Evolutionary conservation across 2,888 invertebrate species (phyloP).

Genomic region (Chesias legatella): DNA sequence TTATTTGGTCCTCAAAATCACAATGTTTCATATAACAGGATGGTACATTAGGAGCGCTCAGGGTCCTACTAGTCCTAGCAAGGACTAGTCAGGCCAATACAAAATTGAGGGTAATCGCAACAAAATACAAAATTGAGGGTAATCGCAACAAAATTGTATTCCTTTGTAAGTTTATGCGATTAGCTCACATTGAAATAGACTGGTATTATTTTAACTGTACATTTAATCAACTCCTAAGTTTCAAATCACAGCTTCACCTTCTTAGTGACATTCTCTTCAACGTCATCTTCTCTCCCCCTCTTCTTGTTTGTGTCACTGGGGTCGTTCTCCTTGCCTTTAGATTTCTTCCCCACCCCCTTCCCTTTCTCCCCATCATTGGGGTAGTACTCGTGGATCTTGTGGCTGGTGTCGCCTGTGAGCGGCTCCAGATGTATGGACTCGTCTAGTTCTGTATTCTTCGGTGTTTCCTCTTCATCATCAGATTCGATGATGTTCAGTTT

Average conservation of each 20-base stretch:
- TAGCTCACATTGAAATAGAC: no score
- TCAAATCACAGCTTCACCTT: constrained; percentile 41
- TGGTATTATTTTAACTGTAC: no score
- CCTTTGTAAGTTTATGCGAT: no score
- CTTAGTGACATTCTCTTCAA: constrained; percentile 40
- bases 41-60: no score
- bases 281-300: constrained; percentile 36
- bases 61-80: no score
- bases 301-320: constrained; percentile 38
- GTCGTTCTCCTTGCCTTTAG: constrained; percentile 41
- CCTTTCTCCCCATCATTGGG: constrained; percentile 41
- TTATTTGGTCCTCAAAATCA: no score
- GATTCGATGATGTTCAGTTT: constrained; percentile 54
- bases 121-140: no score
- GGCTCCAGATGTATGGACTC: constrained; percentile 54
- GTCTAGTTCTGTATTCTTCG: constrained; percentile 53
- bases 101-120: no score
- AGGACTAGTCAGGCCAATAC: no score
- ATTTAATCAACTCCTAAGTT: no score
- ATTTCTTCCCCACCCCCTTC: constrained; percentile 47
- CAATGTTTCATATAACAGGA: no score
- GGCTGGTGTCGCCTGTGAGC: constrained; percentile 56
- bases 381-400: constrained; percentile 67
- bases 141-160: no score
- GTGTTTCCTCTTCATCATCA: constrained; percentile 42